Evolutionary conservation across 64 coral and sea anemone genomes (phyloP).

Genomic region (Trachythela sp.): DNA sequence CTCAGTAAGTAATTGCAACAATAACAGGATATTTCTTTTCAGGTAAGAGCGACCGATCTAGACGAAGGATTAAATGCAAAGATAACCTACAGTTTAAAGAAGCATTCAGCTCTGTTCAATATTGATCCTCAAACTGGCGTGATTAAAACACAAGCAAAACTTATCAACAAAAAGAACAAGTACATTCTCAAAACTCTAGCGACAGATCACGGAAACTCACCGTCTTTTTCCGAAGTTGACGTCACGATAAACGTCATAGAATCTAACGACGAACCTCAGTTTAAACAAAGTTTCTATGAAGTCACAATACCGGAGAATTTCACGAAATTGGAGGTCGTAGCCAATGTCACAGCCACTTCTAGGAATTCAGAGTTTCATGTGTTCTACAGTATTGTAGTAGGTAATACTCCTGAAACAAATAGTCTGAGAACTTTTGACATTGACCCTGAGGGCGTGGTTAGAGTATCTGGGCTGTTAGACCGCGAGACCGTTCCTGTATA

Average conservation of each 20-base stretch:
- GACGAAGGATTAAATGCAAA: conserved; percentile 72
- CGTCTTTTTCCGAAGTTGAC: conserved; percentile 31
- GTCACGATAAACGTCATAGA: background rate
- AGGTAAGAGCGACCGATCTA: conserved; percentile 65
- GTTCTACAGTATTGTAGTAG: conserved; percentile 62
- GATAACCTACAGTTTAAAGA: conserved; percentile 56
- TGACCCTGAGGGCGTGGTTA: background rate
- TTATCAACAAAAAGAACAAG: conserved; percentile 14
- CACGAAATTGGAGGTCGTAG: background rate
- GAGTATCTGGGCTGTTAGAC: conserved; percentile 52
- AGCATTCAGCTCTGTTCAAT: conserved; percentile 41
- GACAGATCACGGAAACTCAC: conserved; percentile 61
- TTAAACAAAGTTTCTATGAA: conserved; percentile 7
- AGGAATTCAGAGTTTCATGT: background rate
- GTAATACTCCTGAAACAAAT: conserved; percentile 55
- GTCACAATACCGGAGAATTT: background rate
- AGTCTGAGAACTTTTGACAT: conserved; percentile 55
- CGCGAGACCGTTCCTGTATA: conserved; percentile 67
- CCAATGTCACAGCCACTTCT: background rate
- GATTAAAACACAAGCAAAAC: conserved; percentile 50
- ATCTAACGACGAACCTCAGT: background rate
- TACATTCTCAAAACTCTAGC: conserved; percentile 55
- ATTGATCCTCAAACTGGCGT: conserved; percentile 70
- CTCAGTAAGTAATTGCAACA: no score
- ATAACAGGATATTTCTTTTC: conserved; percentile 1